Conservation (phyloP, 2,888 invertebrate species). For the Lasioglossum pauxillum region DNA sequence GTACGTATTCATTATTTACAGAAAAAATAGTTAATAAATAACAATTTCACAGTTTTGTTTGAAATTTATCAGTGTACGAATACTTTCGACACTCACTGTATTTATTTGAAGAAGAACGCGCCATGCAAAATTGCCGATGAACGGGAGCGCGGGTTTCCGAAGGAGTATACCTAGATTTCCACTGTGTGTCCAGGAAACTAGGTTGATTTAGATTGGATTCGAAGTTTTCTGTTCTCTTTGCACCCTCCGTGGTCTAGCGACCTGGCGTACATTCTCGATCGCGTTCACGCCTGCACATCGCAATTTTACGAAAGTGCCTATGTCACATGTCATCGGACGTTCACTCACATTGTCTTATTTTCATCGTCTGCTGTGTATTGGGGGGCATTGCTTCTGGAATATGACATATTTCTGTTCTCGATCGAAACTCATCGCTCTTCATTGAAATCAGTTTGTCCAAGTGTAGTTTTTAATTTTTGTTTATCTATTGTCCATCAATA, state of each 20-base stretch:
- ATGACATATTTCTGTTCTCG: background rate
- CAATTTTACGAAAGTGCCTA: background rate
- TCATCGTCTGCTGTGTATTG: background rate
- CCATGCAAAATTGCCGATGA: slow-evolving; percentile 29
- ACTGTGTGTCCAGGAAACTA: slow-evolving; percentile 59
- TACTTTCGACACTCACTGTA: too few relatives aligned
- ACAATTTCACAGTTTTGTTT: too few relatives aligned
- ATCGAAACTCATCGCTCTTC: background rate
- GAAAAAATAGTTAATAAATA: too few relatives aligned
- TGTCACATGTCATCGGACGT: slow-evolving; percentile 27
- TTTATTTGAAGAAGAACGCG: background rate
- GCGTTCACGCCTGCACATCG: slow-evolving; percentile 4
- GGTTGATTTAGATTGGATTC: slow-evolving; percentile 74
- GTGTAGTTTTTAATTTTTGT: background rate
- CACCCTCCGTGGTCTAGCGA: slow-evolving; percentile 14
- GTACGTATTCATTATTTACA: too few relatives aligned
- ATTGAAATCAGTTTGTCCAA: background rate
- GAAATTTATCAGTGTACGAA: too few relatives aligned
- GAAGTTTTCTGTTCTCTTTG: slow-evolving; percentile 30
- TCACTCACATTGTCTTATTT: slow-evolving; percentile 16
- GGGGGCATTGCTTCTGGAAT: background rate
- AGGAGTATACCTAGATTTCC: slow-evolving; percentile 45
- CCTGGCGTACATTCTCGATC: slow-evolving; percentile 9
- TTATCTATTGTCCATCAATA: background rate
- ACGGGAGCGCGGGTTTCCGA: slow-evolving; percentile 57